Evolutionary conservation across 2,888 invertebrate genomes (phyloP), one percentile per base, ranked within the genome.

Genomic region (Brachyptera putata): DNA sequence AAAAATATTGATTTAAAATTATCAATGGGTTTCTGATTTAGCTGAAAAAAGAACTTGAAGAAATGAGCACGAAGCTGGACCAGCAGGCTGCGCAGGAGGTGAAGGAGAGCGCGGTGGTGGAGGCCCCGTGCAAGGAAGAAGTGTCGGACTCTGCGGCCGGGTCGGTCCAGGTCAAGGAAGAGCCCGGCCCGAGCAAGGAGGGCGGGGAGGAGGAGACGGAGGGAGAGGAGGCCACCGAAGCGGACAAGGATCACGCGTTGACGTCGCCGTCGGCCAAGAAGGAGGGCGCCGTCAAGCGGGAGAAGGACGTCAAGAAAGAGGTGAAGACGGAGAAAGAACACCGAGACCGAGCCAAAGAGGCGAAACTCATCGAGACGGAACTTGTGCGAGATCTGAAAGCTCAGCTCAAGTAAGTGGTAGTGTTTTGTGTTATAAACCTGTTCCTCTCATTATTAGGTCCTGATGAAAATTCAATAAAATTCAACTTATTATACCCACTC

Each of bases 341-440:
- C 57, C 77, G 83, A 67, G 84, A 86, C 65, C 79, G 84, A 59
- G 73, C 76, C 1, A 85, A 86, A 69, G 84, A 86, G 63, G 77
- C 82, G 3, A 84, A 86, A 72, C 79, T 80, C 57, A 81, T 80
- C 1, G 89, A 88, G 69, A 71, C 74, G n/a, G 92, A 92, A 70
- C 76, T 87, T 66, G 86, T 92, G 66, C 82, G 91, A 70, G 95
- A 96, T 72, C 82, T 96, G 64, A 91, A 91, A 73, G 88, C 87
- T 58, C 95, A 96, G 75, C 80, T 95, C 56, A 96, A 96, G 95
- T 95, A 78, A 76, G 84, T 75, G 57, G 4, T 36, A 58, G 41
- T 57, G 37, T 9, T 37, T 18, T 3, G 11, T 39, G 14, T 14
- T 59, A 57, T 34, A 34, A 1, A 2, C 34, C 30, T 24, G 41